Evolutionary conservation across 2,888 invertebrate species (phyloP).

Genomic region (Stegophylla sp.): DNA sequence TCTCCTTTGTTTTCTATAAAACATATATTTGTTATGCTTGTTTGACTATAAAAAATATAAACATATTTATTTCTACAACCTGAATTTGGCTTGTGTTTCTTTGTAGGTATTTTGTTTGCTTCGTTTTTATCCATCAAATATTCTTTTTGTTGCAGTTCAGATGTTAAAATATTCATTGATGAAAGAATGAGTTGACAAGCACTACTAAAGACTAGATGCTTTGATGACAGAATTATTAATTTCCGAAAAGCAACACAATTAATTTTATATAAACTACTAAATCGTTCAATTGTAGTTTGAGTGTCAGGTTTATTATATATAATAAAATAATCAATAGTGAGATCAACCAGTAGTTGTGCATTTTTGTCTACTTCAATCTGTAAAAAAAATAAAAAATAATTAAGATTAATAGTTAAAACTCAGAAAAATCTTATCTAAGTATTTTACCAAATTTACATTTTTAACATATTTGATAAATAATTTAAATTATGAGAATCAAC

Average conservation of each 20-base stretch:
- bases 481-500: too few species aligned
- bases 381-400: too few species aligned
- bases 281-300: conserved; percentile 57
- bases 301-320: conserved; percentile 20
- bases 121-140: conserved; percentile 23
- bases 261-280: conserved; percentile 61
- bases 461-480: too few species aligned
- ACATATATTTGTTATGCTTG: neutral
- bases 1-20: conserved; percentile 5
- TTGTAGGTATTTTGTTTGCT: conserved; percentile 30
- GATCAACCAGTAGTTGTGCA: conserved; percentile 61
- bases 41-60: conserved; percentile 2
- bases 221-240: conserved; percentile 61
- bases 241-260: conserved; percentile 61
- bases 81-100: conserved; percentile 4
- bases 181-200: conserved; percentile 66
- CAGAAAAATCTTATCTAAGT: too few species aligned
- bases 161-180: conserved; percentile 50
- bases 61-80: neutral
- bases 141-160: conserved; percentile 53
- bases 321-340: conserved; percentile 61
- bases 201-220: conserved; percentile 65
- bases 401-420: too few species aligned
- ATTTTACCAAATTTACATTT: too few species aligned
- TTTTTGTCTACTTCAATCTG: conserved; percentile 61